Base-by-base conservation (phyloP, 2,113 vertebrate species). In the Buteo buteo region DNA sequence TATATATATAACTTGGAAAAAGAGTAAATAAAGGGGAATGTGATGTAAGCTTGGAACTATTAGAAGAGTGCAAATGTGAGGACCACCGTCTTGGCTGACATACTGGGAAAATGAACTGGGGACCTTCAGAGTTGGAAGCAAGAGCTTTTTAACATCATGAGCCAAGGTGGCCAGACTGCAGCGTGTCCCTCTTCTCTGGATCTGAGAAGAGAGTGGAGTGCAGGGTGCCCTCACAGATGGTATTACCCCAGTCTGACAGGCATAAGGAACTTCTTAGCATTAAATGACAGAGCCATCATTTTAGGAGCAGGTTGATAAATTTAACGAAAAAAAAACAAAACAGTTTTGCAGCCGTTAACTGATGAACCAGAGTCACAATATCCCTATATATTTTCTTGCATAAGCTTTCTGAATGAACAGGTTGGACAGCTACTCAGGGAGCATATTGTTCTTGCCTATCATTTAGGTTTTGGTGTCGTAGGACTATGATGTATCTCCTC, bases 31-130 rank as follows among this genome's bases (percentile, higher is more conserved):
- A 81, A 95, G 21, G 69, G 82, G 88, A 97, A 93, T 84, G 65
- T 94, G 95, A 96, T 95, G 95, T 96, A 89, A 95, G 88, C 90
- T 94, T 94, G 94, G 80, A 97, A 95, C 90, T 96, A 95, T 95
- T 96, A 84, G 52, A 70, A 84, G 83, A 94, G 76, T 93, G 86
- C 90, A 86, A 95, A 94, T 92, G 72, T 92, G 93, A 95, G 86
- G 95, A 93, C 94, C 95, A 96, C 96, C 9, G 47, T 97, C 96
- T 95, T 96, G 95, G 94, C 96, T 96, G 92, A 96, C 83, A 61
- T 82, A 86, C 59, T 95, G 97, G 95, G 96, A 96, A 97, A 96
- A 96, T 96, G 92, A 97, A 97, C 96, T 22, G 61, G 83, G 57
- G 94, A 96, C 92, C 88, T 95, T 96, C 57, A 84, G 88, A 87